phyloP scores from a whole-genome alignment of 2,888 invertebrate genomes.

The Xanthia togata region DNA sequence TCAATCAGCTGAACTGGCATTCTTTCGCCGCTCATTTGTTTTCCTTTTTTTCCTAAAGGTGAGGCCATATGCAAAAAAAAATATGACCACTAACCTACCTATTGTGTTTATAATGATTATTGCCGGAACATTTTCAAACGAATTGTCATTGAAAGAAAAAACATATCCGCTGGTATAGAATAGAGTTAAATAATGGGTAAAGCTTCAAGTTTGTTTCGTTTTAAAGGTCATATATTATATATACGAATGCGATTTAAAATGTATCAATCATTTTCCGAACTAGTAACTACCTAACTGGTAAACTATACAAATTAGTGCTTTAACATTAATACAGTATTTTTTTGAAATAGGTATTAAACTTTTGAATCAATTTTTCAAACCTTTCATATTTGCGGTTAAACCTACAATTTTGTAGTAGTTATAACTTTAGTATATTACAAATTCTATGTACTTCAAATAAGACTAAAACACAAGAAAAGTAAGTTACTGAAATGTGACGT shows the following conservation, averaged over 20 bases:
- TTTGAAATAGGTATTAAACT: slow-evolving; percentile 2
- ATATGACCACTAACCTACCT: slow-evolving; percentile 21
- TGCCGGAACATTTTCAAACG: slow-evolving; percentile 42
- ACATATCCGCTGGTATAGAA: slow-evolving; percentile 18
- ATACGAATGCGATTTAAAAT: slow-evolving; percentile 22
- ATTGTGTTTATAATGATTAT: slow-evolving; percentile 61
- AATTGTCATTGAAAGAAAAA: slow-evolving; percentile 56
- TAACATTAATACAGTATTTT: slow-evolving; percentile 3
- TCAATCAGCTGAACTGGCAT: slow-evolving; percentile 8
- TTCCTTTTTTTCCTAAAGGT: slow-evolving; percentile 16
- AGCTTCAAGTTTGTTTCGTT: slow-evolving; percentile 24
- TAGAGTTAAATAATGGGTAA: slow-evolving; percentile 40
- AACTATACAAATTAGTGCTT: slow-evolving; percentile 9
- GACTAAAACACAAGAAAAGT: not conserved
- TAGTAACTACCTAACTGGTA: not conserved
- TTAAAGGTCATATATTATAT: slow-evolving; percentile 33
- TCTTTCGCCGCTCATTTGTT: slow-evolving; percentile 24
- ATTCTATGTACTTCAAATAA: not conserved
- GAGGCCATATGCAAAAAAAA: slow-evolving; percentile 42
- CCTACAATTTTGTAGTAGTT: not conserved
- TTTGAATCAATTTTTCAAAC: not conserved
- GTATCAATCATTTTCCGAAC: slow-evolving; percentile 4
- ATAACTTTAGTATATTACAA: not conserved
- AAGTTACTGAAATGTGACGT: not conserved
- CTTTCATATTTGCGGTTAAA: not conserved